Evolutionary conservation across 2,888 invertebrate species (phyloP).

Genomic region (Andricus quercusramuli): DNA sequence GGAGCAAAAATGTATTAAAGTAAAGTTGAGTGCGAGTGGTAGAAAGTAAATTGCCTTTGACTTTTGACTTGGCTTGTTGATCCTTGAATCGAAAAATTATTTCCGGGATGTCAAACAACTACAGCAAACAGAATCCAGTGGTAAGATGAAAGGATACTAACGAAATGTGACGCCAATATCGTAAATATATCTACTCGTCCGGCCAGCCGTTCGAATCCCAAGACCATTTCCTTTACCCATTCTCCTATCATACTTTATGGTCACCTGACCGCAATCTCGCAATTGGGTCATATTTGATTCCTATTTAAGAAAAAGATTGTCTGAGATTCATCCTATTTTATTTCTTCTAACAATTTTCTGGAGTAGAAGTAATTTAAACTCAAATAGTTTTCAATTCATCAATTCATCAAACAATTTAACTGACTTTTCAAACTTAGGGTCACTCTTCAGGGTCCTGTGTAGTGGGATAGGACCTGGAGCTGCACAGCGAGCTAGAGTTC

Average conservation of each 20-base stretch:
- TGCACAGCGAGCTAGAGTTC: too few relatives aligned
- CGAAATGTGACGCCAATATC: slow-evolving; percentile 58
- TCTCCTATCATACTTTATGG: slow-evolving; percentile 55
- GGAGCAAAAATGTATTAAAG: neutral
- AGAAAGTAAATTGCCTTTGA: neutral
- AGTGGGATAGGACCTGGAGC: too few relatives aligned
- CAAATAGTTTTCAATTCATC: too few relatives aligned
- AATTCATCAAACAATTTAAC: too few relatives aligned
- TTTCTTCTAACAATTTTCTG: too few relatives aligned
- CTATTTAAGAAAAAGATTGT: slow-evolving; percentile 3
- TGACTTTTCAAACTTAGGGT: too few relatives aligned
- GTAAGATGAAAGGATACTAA: slow-evolving; percentile 56
- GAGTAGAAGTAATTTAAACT: too few relatives aligned
- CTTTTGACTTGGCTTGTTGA: neutral
- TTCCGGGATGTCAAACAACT: neutral
- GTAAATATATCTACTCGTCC: slow-evolving; percentile 64
- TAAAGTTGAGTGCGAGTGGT: neutral
- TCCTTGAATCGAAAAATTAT: neutral
- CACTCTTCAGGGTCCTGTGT: too few relatives aligned
- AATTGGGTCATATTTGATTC: slow-evolving; percentile 58
- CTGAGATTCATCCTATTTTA: neutral
- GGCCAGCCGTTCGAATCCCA: slow-evolving; percentile 55
- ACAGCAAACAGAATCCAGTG: slow-evolving; percentile 53
- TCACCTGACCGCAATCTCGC: slow-evolving; percentile 63
- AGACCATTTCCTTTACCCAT: slow-evolving; percentile 57